Evolutionary conservation across 1,140 invertebrate species (phyloP).

Genomic region (Panagrolaimus sp.): DNA sequence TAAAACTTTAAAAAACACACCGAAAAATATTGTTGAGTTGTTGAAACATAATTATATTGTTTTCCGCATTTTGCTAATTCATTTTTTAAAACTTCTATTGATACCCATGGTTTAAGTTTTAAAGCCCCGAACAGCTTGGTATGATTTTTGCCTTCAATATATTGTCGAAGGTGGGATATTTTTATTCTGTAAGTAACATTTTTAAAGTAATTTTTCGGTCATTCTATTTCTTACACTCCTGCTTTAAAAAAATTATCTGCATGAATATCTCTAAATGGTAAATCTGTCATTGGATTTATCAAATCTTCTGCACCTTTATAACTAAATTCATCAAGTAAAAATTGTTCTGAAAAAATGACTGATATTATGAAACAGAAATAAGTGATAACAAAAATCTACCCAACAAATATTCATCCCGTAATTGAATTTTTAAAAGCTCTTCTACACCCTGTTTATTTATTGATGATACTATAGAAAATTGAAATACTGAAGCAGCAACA

Average conservation of each 20-base stretch:
- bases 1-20: neutral
- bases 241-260: conserved; percentile 7
- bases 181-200: neutral
- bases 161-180: neutral
- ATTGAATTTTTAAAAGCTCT: neutral
- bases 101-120: neutral
- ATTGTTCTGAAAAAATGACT: conserved; percentile 1
- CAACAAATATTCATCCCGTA: neutral
- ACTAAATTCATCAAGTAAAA: conserved; percentile 4
- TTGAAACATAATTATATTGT: conserved; percentile 11
- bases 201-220: neutral
- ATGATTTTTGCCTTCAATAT: conserved; percentile 1
- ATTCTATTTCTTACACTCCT: neutral
- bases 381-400: too few species aligned
- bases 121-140: neutral
- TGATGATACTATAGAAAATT: too few species aligned
- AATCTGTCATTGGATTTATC: neutral
- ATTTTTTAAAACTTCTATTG: conserved; percentile 3
- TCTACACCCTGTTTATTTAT: too few species aligned
- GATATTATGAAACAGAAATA: too few species aligned
- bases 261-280: conserved; percentile 9
- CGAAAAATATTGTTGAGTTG: conserved; percentile 5
- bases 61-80: neutral
- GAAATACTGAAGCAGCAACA: too few species aligned
- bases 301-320: conserved; percentile 4